Base-by-base conservation (phyloP, 2,113 vertebrate genomes). In the Misgurnus anguillicaudatus region DNA sequence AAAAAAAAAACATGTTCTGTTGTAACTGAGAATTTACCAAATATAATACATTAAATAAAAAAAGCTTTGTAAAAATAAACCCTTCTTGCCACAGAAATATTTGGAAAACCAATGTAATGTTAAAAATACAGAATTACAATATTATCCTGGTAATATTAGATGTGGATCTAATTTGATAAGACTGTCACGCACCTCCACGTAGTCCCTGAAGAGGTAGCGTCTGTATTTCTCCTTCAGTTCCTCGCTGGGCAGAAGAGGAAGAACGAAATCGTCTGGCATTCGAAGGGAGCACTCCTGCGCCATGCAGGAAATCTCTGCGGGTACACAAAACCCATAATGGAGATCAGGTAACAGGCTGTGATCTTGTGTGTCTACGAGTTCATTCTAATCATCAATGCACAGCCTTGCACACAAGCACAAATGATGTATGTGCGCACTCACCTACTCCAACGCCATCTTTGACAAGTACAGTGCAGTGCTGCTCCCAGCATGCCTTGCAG, bases 141-240 rank as follows among this genome's bases (percentile, higher is more conserved):
- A 13, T 13, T 13, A 48, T 11, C 9, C 47, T 13, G 45, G 24
- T 31, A 31, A 31, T n/a, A n/a, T n/a, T n/a, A n/a, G 24, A 31
- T 31, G 24, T 31, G 24, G 24, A 31, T 57, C 4, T 2, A 9
- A 57, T 57, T 16, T 57, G 17, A 57, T 55, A 55, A 68, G 9
- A 70, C 16, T 62, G 14, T 45, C 62, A 58, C 66, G 60, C n/a
- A 85, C 98, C 95, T 99, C 98, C 47, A 99, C 95, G 45, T 98
- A 98, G 88, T 99, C 98, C 93, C 98, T 98, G 95, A 99, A 98
- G 95, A 99, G 97, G 95, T 99, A 99, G 95, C 97, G 96, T 93
- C 95, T 96, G 88, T 98, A 99, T 95, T 96, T 99, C 85, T 99
- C 98, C 93, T 94, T 97, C 82, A 99, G 90, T 89, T 99, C 98